Evolutionary conservation across 2,113 vertebrate species (phyloP).

Genomic region (Butastur rufipennis): DNA sequence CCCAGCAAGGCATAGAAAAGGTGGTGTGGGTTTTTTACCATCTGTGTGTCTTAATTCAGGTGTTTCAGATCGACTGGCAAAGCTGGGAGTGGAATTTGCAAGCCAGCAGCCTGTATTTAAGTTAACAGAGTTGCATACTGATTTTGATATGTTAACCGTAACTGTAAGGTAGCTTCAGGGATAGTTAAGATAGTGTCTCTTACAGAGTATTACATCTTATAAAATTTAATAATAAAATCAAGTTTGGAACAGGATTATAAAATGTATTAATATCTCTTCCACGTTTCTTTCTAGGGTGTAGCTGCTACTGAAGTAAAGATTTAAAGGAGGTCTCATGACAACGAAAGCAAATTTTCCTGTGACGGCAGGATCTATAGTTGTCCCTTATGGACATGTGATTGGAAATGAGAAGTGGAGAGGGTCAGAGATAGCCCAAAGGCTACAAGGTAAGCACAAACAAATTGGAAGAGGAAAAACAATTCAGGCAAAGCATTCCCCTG

Average conservation of each 20-base stretch:
- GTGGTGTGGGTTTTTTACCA: neutral
- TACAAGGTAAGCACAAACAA: constrained; percentile 78
- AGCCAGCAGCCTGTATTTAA: neutral
- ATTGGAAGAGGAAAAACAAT: neutral
- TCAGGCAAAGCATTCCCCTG: neutral
- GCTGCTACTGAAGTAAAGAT: neutral
- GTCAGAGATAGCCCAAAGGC: constrained; percentile 74
- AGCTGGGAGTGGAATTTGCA: neutral
- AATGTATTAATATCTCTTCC: neutral
- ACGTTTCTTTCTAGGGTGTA: neutral
- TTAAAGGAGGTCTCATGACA: neutral
- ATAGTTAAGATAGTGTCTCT: neutral
- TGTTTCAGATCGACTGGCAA: neutral
- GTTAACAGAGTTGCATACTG: neutral
- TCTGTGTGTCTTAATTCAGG: neutral
- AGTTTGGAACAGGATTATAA: neutral
- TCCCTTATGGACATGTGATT: constrained; percentile 83
- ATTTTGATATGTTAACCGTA: neutral
- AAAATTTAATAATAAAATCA: neutral
- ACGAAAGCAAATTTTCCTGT: neutral
- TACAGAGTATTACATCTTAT: neutral
- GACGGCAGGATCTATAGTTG: constrained; percentile 60
- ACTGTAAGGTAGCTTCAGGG: neutral
- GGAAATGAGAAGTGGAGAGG: constrained; percentile 86
- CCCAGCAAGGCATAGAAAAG: neutral